Conservation (phyloP, 2,113 vertebrate genomes). For the Cichladusa arquata region DNA sequence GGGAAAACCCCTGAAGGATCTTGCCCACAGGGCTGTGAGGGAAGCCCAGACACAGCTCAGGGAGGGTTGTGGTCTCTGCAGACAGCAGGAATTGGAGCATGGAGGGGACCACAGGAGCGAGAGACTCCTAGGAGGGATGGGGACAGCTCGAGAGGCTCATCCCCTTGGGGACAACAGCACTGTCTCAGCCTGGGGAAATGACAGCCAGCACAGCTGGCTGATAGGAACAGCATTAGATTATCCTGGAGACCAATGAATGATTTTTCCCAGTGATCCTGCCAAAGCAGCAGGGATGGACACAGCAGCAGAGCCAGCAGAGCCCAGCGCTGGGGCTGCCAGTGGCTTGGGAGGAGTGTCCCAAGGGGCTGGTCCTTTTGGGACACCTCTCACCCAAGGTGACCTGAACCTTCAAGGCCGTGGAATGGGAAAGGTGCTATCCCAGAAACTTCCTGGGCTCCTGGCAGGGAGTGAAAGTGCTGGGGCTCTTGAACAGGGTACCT, state of each 20-base stretch:
- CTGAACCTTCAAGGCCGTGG: not conserved
- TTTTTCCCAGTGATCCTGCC: not conserved
- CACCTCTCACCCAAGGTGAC: not conserved
- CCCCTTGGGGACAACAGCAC: not conserved
- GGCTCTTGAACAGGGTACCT: not conserved
- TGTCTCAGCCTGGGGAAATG: not conserved
- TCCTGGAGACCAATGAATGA: not conserved
- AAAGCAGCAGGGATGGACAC: not conserved
- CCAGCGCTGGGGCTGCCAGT: fast-evolving
- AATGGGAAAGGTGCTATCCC: not conserved
- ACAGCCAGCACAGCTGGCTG: not conserved
- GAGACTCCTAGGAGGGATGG: not conserved
- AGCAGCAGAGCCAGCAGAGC: fast-evolving
- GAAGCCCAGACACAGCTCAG: not conserved
- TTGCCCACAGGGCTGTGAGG: not conserved
- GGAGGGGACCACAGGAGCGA: fast-evolving
- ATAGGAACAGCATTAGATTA: not conserved
- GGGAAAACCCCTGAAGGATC: not conserved
- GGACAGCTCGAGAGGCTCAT: not conserved
- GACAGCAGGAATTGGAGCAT: fast-evolving
- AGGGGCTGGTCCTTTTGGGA: not conserved
- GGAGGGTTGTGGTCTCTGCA: not conserved
- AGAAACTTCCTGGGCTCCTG: not conserved
- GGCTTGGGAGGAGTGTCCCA: not conserved
- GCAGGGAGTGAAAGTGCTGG: not conserved